Evolutionary conservation across 2,113 vertebrate genomes (phyloP).

Genomic region (Salvelinus sp.): DNA sequence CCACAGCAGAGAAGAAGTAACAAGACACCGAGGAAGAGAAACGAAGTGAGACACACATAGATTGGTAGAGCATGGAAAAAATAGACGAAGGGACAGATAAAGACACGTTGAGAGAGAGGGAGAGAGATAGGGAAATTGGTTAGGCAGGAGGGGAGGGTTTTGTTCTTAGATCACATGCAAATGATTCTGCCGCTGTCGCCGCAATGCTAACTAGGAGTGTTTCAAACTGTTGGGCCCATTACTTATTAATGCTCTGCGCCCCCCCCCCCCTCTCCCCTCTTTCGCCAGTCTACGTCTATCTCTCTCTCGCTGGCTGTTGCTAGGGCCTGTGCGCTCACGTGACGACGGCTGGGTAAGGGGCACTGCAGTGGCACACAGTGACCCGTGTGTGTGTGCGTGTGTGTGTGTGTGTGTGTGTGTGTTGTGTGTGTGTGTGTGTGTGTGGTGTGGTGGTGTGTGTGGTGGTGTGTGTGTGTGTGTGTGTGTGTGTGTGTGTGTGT

Average conservation of each 20-base stretch:
- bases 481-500: conserved; percentile 50
- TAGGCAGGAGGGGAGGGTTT: neutral
- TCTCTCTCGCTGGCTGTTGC: conserved; percentile 72
- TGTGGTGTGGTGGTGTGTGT: conserved; percentile 37
- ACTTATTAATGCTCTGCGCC: conserved; percentile 79
- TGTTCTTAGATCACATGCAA: conserved; percentile 64
- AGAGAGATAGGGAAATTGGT: conserved; percentile 3
- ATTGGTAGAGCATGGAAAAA: too few species aligned
- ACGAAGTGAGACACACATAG: neutral
- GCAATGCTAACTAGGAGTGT: conserved; percentile 77
- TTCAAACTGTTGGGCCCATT: conserved; percentile 79
- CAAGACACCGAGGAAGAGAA: conserved; percentile 26
- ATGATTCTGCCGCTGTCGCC: conserved; percentile 69
- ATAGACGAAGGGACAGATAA: conserved; percentile 12
- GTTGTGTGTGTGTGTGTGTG: conserved; percentile 51
- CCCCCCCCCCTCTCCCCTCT: conserved; percentile 39
- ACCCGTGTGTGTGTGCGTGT: conserved; percentile 8
- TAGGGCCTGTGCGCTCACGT: conserved; percentile 75
- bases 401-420: conserved; percentile 50
- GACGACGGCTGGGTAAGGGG: conserved; percentile 76
- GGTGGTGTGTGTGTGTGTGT: conserved; percentile 51
- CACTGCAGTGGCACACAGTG: conserved; percentile 66
- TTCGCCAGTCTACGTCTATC: conserved; percentile 60
- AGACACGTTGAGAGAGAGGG: conserved; percentile 21
- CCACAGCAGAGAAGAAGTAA: neutral